Base-by-base conservation (phyloP, 2,888 invertebrate species). In the Arrhopalites spinosus region DNA sequence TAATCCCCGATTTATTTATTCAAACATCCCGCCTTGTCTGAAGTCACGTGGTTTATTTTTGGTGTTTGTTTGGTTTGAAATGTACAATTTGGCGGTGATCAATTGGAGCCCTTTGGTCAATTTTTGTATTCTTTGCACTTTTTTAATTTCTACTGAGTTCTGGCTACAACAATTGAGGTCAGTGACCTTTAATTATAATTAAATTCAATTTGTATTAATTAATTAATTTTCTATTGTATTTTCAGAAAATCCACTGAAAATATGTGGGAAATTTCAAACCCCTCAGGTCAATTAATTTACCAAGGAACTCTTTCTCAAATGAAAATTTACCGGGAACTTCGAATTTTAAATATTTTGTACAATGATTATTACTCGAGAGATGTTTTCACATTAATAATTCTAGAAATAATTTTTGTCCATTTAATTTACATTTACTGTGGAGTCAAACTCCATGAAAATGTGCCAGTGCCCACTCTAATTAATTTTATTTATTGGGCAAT, bases 401-500 rank as follows among this genome's bases (percentile, higher is more conserved):
- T 8, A n/a, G 1, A n/a, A 1, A 2, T 56, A 1, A 25, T 53
- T 2, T 0, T 30, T 7, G 15, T 23, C 13, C 69, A 69, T 53
- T 29, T 29, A 1, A 29, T 69, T 3, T n/a, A n/a, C 8, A 56
- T 69, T 27, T 69, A 69, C 50, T 23, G 29, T 20, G 7, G 29
- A 3, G 56, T 69, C 7, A 29, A 11, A 23, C 56, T 69, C 11
- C 27, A 69, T 20, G n/a, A 30, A 3, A 1, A 29, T 5, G 29
- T 69, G 5, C 69, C 69, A 7, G 0, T 69, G 7, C 29, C 56
- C 0, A 29, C 13, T 13, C 13, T 50, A 2, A 13, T 29, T 17
- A 29, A 17, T 13, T 53, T 69, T 56, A 25, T 2, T 29, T 69
- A 53, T n/a, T 69, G 69, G 69, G 53, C 53, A 1, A 30, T 69